Conservation (phyloP, 2,113 vertebrate genomes). For the Antechinus stuartii region DNA sequence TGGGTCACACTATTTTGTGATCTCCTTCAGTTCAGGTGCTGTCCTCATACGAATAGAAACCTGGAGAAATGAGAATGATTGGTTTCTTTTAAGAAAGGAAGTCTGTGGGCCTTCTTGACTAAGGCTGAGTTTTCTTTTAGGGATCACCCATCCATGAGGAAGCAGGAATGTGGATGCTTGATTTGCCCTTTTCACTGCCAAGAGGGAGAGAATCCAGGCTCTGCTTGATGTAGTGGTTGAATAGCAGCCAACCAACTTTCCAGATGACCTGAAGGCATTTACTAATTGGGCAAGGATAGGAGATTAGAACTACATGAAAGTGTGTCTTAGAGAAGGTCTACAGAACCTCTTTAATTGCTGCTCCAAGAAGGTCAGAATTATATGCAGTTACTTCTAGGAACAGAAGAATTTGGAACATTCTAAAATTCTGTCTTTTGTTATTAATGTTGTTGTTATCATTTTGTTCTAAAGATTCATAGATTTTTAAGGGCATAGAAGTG, state of each 20-base stretch:
- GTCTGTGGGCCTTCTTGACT: neutral
- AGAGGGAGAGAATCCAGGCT: neutral
- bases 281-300: conserved; percentile 35
- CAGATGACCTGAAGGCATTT: neutral
- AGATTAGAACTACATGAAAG: conserved; percentile 36
- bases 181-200: neutral
- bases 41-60: neutral
- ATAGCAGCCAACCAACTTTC: conserved; percentile 45
- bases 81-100: neutral
- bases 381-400: conserved; percentile 42
- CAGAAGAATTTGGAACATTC: conserved; percentile 58
- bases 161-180: neutral
- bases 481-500: neutral
- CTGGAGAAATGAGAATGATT: neutral
- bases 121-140: neutral
- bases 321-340: conserved; percentile 18
- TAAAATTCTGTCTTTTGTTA: conserved; percentile 58
- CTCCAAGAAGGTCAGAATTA: conserved; percentile 64
- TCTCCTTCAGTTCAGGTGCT: neutral
- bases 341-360: conserved; percentile 48
- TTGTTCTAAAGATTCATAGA: conserved; percentile 55
- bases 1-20: neutral
- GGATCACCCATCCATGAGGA: neutral
- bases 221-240: neutral
- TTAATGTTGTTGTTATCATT: conserved; percentile 4